Evolutionary conservation across 2,888 invertebrate genomes (phyloP), one percentile per base, ranked within the genome.

Genomic region (Trachelus tabidus): DNA sequence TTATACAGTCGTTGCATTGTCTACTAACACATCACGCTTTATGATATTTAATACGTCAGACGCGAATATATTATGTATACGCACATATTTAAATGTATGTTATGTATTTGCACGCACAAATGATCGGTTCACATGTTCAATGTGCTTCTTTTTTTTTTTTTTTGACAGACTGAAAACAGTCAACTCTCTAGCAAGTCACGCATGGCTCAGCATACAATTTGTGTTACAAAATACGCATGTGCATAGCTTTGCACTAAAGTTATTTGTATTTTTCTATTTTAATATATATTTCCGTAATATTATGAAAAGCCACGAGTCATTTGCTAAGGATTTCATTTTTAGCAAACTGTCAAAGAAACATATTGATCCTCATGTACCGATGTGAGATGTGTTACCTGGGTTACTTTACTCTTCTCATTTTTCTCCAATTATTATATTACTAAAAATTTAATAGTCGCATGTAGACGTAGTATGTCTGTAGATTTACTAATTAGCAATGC

Each of bases 1-100:
- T 76, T 73, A 77, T 78, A 77, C 74, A 79, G 76, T 73, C 80
- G 77, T 83, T 9, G 56, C 56, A 56, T 56, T 71, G 71, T 71
- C 15, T 34, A 34, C 23, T 34, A 71, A 33, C 33, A 33, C 31
- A 31, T 15, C 34, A 56, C 15, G 56, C 56, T 56, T 56, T 56
- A 56, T 9, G 2, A 56, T 23, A 56, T 9, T 56, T 23, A 6
- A 56, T 23, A 56, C 56, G 6, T 56, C 9, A 23, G 2, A 56
- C 23, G 40, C 40, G 9, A 56, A 56, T 23, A 1, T 56, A 56
- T 56, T 56, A 56, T 23, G 23, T 56, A 40, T 40, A 40, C 40
- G 15, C 15, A 3, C 23, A 56, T 56, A 56, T 56, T 56, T 56
- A 23, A 6, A 56, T 23, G 23, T 40, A 37, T 37, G 4, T 37